Conservation (phyloP, 1,140 invertebrate genomes). For the Brachionus paranguensis region DNA sequence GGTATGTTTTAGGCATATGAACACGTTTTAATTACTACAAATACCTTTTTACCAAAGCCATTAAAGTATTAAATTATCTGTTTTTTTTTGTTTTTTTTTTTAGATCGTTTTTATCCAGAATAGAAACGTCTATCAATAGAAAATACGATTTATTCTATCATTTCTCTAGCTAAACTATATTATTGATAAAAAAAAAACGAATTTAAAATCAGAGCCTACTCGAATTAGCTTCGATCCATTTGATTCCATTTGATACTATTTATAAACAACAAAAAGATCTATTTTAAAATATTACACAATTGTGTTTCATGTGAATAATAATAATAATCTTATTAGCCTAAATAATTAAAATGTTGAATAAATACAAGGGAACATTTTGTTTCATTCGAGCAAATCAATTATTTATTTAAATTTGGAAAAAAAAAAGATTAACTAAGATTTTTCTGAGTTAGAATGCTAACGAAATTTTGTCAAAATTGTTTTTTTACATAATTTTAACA, state of each 20-base stretch:
- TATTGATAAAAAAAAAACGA: not conserved
- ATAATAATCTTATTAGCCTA: not conserved
- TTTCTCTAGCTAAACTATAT: not conserved
- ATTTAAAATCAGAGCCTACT: not conserved
- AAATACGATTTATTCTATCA: not conserved
- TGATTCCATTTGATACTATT: not conserved
- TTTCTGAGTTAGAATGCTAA: not conserved
- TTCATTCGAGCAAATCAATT: not conserved
- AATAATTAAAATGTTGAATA: not conserved
- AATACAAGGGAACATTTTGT: not conserved
- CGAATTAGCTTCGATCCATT: not conserved
- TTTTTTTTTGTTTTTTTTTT: not conserved
- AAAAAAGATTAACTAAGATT: not conserved
- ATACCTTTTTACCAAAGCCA: not conserved
- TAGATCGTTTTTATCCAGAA: not conserved
- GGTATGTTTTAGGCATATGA: not conserved
- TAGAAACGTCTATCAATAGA: not conserved
- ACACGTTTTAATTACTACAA: not conserved
- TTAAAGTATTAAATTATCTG: constrained; percentile 22
- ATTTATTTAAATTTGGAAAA: not conserved
- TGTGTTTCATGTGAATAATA: not conserved
- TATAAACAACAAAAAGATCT: not conserved
- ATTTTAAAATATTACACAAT: not conserved
- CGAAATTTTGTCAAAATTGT: not conserved
- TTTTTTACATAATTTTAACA: not conserved